Conservation (phyloP, 2,888 invertebrate species). For the Napeogenes inachia region DNA sequence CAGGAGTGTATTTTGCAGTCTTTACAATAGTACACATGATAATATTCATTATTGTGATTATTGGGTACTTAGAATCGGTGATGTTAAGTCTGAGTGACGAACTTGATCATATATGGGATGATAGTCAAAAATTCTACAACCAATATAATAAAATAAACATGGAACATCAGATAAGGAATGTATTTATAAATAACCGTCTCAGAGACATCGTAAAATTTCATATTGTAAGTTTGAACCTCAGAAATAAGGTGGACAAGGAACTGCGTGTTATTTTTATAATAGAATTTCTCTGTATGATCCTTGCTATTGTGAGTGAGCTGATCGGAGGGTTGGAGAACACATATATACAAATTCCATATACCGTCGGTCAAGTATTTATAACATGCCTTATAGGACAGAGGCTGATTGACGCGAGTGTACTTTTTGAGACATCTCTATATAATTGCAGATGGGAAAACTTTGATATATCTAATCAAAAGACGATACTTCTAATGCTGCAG, state of each 20-base stretch:
- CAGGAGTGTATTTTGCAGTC: constrained; percentile 35
- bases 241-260: constrained; percentile 38
- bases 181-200: constrained; percentile 38
- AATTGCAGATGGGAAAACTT: constrained; percentile 58
- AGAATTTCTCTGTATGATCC: constrained; percentile 43
- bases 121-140: constrained; percentile 34
- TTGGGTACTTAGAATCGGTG: constrained; percentile 51
- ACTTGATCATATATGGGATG: constrained; percentile 42
- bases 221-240: constrained; percentile 37
- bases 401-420: constrained; percentile 46
- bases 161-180: constrained; percentile 29
- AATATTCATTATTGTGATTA: constrained; percentile 42
- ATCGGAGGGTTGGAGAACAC: constrained; percentile 55
- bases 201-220: constrained; percentile 42
- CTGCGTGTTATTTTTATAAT: constrained; percentile 44
- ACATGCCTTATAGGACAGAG: constrained; percentile 55
- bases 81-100: constrained; percentile 49
- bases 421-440: constrained; percentile 49
- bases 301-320: constrained; percentile 47
- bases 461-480: constrained; percentile 45
- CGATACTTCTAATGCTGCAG: constrained; percentile 46
- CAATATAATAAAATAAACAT: constrained; percentile 1
- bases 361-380: constrained; percentile 46
- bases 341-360: constrained; percentile 46
- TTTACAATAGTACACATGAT: constrained; percentile 43